Evolutionary conservation across 2,888 invertebrate genomes (phyloP).

Genomic region (Anthrax anthrax): DNA sequence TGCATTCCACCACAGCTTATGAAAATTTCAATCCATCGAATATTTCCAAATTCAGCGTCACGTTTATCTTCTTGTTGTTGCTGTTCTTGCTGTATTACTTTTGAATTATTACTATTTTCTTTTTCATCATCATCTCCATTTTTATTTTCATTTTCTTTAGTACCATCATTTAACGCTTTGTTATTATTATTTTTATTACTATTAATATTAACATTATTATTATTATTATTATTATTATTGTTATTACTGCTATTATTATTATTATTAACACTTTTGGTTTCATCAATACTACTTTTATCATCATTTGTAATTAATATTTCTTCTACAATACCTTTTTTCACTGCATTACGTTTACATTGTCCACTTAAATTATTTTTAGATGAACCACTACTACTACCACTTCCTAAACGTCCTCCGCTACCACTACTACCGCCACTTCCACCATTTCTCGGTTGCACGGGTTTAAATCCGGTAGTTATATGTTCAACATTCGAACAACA

Average conservation of each 20-base stretch:
- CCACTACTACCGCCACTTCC: constrained; percentile 10
- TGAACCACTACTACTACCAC: background rate
- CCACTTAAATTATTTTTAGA: background rate
- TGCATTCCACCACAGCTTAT: constrained; percentile 76
- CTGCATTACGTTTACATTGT: background rate
- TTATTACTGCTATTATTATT: too few relatives aligned
- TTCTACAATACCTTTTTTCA: background rate
- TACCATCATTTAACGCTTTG: background rate
- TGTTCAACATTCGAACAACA: constrained; percentile 1
- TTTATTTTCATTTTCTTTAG: constrained; percentile 4
- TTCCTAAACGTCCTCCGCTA: background rate
- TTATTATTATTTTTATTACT: background rate
- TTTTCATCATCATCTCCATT: constrained; percentile 11
- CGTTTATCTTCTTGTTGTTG: constrained; percentile 8
- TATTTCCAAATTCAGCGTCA: constrained; percentile 9
- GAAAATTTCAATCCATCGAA: constrained; percentile 61
- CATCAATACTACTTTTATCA: background rate
- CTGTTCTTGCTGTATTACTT: constrained; percentile 8
- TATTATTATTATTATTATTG: background rate
- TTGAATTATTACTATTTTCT: constrained; percentile 2
- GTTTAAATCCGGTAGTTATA: constrained; percentile 2
- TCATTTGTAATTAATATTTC: background rate
- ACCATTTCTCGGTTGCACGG: constrained; percentile 15
- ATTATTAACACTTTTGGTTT: background rate
- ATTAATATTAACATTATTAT: background rate